Base-by-base conservation (phyloP, 2,888 invertebrate species). In the Muscina levida region DNA sequence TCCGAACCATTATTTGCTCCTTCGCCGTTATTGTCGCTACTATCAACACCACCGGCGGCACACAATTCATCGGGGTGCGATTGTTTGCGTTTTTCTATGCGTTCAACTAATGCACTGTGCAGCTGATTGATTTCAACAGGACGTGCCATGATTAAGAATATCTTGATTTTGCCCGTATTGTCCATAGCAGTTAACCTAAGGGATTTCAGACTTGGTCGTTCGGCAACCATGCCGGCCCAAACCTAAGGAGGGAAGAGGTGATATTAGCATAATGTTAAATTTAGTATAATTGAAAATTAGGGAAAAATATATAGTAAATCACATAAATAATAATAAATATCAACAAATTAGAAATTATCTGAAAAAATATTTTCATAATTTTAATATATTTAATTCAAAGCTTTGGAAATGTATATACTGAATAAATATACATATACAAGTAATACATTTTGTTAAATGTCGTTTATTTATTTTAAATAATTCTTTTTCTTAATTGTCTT, bases 211-310 rank as follows among this genome's bases (percentile, higher is more conserved):
- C 96, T 97, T 1, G 97, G 96, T 83, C 95, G 93, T 88, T 97
- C 96, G 24, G 96, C 95, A 11, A 96, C 95, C 98, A 98, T 98
- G 82, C 95, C 97, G 5, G 95, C 93, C 97, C 97, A 98, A 82
- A 96, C 93, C 93, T 93, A 83, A 37, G 44, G 57, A 31, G 31
- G 31, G 8, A 31, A 31, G 31, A 31, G n/a, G n/a, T n/a, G n/a
- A n/a, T n/a, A n/a, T n/a, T n/a, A n/a, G n/a, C n/a, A n/a, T n/a
- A n/a, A n/a, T n/a, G n/a, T n/a, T n/a, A n/a, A n/a, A n/a, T n/a
- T n/a, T n/a, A n/a, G n/a, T n/a, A n/a, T n/a, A n/a, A n/a, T n/a
- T n/a, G n/a, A n/a, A n/a, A n/a, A n/a, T n/a, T n/a, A n/a, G n/a
- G n/a, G n/a, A n/a, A n/a, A n/a, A n/a, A n/a, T n/a, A n/a, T n/a